phyloP scores from a whole-genome alignment of 1,140 invertebrate species.

The Tetramorium alpestre region DNA sequence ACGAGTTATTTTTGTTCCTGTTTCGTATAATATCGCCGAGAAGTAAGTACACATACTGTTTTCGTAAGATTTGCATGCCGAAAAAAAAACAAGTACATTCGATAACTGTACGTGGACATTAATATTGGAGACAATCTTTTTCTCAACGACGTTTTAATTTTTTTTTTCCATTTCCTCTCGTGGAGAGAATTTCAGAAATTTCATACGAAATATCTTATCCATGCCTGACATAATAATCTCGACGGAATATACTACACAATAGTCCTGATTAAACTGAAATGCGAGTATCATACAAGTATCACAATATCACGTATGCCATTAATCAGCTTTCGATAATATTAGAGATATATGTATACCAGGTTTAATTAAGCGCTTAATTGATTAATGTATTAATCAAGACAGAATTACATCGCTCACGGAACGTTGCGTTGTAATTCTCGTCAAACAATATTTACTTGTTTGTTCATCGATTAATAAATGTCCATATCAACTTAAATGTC shows the following conservation, averaged over 20 bases:
- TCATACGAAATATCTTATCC: not conserved
- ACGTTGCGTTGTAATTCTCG: conserved; percentile 17
- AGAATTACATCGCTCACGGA: conserved; percentile 31
- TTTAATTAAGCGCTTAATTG: conserved; percentile 57
- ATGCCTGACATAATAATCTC: not conserved
- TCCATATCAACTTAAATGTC: conserved; percentile 49
- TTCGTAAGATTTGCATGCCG: not conserved
- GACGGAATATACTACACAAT: not conserved
- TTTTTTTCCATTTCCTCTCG: not conserved
- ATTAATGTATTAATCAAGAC: conserved; percentile 58
- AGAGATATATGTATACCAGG: conserved; percentile 1
- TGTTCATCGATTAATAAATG: conserved; percentile 34
- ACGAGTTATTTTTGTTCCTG: not conserved
- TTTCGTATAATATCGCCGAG: not conserved
- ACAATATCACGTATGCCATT: conserved; percentile 44
- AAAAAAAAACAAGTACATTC: not conserved
- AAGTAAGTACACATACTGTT: not conserved
- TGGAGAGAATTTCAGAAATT: too few relatives aligned
- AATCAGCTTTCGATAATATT: conserved; percentile 53
- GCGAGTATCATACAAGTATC: conserved; percentile 11
- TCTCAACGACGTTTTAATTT: not conserved
- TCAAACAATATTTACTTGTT: conserved; percentile 51
- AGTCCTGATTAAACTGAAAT: not conserved
- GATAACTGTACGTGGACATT: not conserved
- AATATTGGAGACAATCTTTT: not conserved